These are phyloP conservation scores for Microctenopoma steveboyesi DNA, from an alignment of 2,797 vertebrate genomes.

Conservation along the genomic window DNA sequence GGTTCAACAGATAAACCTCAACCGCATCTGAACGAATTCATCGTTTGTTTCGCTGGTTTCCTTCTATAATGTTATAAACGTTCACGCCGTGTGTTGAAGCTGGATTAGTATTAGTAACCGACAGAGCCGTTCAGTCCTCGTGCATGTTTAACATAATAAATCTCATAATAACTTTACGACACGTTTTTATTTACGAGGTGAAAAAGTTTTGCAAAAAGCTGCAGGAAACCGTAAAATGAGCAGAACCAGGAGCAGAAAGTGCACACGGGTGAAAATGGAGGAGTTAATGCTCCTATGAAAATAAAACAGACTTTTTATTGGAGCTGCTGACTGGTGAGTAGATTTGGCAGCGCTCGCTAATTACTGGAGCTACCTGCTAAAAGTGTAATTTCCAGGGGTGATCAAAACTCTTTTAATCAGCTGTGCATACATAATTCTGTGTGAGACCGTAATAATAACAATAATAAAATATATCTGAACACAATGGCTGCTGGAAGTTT, in stretches of 20 bases:
- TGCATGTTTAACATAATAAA: too few species aligned
- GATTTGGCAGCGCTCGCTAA: constrained; percentile 39
- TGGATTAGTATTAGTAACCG: too few species aligned
- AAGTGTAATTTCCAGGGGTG: constrained; percentile 61
- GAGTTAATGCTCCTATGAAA: not conserved
- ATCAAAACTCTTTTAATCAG: constrained; percentile 76
- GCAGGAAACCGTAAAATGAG: not conserved
- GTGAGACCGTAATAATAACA: constrained; percentile 61
- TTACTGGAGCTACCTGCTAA: constrained; percentile 63
- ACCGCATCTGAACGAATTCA: too few species aligned
- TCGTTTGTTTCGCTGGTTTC: too few species aligned
- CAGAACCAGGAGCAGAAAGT: constrained; percentile 2
- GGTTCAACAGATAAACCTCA: too few species aligned
- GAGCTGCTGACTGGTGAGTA: constrained; percentile 30
- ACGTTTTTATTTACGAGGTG: not conserved
- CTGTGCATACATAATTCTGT: constrained; percentile 59
- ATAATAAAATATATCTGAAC: constrained; percentile 69
- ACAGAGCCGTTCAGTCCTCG: too few species aligned
- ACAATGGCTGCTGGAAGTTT: constrained; percentile 63
- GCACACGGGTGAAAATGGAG: not conserved
- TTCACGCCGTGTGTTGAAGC: too few species aligned
- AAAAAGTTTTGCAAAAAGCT: constrained; percentile 14
- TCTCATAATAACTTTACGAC: not conserved
- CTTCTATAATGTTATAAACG: too few species aligned
- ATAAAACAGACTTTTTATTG: not conserved